Percentiles rank a stretch among this genome's conserved stretches.
phyloP scores from a whole-genome alignment of 1,140 invertebrate species.

The Listronotus oregonensis region DNA sequence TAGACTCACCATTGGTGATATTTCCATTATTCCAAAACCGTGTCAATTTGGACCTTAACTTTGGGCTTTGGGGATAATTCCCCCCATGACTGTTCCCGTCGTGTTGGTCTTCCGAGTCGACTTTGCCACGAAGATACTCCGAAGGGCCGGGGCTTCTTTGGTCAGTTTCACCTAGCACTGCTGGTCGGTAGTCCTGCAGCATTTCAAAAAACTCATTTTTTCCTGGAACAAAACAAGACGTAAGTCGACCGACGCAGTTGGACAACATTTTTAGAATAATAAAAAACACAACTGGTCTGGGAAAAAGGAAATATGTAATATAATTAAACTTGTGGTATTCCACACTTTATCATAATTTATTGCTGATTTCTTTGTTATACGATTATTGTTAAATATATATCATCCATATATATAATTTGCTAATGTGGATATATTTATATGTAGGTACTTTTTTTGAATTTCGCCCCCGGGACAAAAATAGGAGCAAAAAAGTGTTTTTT shows the following conservation, averaged over 20 bases:
- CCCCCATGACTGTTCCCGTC: slow-evolving; percentile 44
- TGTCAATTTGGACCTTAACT: slow-evolving; percentile 73
- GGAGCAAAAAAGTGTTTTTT: too few species aligned
- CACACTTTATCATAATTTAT: too few species aligned
- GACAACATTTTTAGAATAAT: too few species aligned
- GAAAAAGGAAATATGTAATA: too few species aligned
- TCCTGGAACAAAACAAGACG: slow-evolving; percentile 16
- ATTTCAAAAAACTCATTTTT: slow-evolving; percentile 70
- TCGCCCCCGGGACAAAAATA: too few species aligned
- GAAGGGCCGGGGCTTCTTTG: slow-evolving; percentile 67
- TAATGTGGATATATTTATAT: too few species aligned
- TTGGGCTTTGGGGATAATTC: slow-evolving; percentile 67
- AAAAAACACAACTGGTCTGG: too few species aligned
- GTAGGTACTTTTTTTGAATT: too few species aligned
- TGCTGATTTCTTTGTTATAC: too few species aligned
- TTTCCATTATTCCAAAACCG: slow-evolving; percentile 65
- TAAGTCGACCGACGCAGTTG: background rate
- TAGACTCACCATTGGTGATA: slow-evolving; percentile 32
- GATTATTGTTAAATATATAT: too few species aligned
- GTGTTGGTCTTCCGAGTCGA: slow-evolving; percentile 43
- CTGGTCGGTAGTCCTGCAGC: slow-evolving; percentile 74
- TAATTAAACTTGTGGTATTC: too few species aligned
- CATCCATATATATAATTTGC: too few species aligned
- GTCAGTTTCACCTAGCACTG: slow-evolving; percentile 62
- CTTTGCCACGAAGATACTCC: slow-evolving; percentile 65